These are phyloP conservation scores for Galagoides demidoff DNA, from an alignment of 2,797 vertebrate species.

Conservation along the genomic window DNA sequence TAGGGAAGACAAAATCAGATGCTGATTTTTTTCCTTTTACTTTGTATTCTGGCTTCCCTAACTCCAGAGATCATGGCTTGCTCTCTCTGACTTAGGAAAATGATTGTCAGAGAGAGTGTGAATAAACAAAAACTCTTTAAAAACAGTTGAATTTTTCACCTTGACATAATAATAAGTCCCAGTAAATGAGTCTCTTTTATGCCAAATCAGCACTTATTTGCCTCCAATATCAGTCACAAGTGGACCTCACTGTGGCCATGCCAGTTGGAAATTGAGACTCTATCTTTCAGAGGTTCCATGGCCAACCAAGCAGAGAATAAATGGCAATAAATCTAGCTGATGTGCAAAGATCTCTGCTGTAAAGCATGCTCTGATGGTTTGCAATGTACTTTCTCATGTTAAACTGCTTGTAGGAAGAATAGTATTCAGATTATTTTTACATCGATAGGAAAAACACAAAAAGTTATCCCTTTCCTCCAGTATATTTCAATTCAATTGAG, in stretches of 20 bases:
- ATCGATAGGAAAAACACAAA: not conserved
- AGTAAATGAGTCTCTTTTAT: not conserved
- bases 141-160: not conserved
- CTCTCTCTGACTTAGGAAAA: not conserved
- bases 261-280: not conserved
- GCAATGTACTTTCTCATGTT: not conserved
- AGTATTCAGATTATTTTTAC: not conserved
- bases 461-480: not conserved
- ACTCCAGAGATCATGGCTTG: not conserved
- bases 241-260: no score
- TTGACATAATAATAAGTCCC: not conserved
- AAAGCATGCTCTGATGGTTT: not conserved
- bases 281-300: accelerated
- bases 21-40: not conserved
- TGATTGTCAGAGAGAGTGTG: not conserved
- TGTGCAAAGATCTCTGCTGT: not conserved
- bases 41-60: not conserved
- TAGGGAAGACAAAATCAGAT: not conserved
- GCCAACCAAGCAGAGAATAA: not conserved
- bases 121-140: not conserved
- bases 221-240: not conserved
- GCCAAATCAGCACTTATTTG: not conserved
- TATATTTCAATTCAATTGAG: not conserved
- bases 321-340: not conserved
- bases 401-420: not conserved